Conservation (phyloP, 1,140 invertebrate genomes). For the Globodera ellingtonae region DNA sequence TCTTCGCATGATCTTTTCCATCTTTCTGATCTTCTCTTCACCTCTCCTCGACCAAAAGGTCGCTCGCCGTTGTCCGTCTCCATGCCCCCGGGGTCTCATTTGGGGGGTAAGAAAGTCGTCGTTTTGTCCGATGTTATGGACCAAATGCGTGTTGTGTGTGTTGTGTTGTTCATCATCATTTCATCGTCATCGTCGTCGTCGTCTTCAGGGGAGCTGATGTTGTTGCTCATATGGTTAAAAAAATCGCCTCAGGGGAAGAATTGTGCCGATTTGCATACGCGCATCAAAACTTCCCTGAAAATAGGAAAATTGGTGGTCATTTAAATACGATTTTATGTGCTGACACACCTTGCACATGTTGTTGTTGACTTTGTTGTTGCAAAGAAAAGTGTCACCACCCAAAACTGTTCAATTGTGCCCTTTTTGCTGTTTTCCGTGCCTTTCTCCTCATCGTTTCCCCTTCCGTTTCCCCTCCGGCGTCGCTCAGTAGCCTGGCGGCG, state of each 20-base stretch:
- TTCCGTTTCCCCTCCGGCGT: not conserved
- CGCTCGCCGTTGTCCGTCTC: not conserved
- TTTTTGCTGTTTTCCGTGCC: slow-evolving; percentile 1
- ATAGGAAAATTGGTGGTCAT: no score
- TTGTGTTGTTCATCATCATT: not conserved
- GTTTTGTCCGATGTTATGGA: not conserved
- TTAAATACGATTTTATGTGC: no score
- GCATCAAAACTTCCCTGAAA: no score
- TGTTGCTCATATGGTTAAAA: not conserved
- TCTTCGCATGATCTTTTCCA: not conserved
- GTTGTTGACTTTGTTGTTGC: not conserved
- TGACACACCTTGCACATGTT: not conserved
- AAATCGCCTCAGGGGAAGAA: not conserved
- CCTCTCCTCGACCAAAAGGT: not conserved
- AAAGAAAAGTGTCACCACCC: slow-evolving; percentile 8
- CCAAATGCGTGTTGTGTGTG: not conserved
- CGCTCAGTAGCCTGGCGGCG: slow-evolving; percentile 55
- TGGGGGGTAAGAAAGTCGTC: slow-evolving; percentile 1
- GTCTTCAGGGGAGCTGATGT: not conserved
- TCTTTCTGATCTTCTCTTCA: not conserved
- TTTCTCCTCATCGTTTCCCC: not conserved
- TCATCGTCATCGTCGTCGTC: not conserved
- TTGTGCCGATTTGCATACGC: no score
- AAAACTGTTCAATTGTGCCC: not conserved
- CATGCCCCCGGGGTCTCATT: not conserved